phyloP scores from a whole-genome alignment of 2,113 vertebrate genomes.

The Manacus vitellinus region DNA sequence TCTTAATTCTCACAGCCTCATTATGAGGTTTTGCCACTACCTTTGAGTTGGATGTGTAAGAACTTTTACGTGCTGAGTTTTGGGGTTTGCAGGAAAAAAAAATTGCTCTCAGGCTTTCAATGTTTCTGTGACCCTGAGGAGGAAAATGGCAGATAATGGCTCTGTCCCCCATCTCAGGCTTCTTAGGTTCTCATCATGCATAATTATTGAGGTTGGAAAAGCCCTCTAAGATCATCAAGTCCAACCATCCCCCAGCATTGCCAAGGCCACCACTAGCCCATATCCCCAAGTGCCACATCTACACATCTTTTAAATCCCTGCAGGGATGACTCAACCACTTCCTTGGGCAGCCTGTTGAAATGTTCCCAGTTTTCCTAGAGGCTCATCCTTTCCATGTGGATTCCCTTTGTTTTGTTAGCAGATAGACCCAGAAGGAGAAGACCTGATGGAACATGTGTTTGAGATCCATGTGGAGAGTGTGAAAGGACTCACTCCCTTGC shows the following conservation, averaged over 20 bases:
- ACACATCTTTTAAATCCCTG: background rate
- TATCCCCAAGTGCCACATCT: background rate
- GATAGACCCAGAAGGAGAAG: slow-evolving; percentile 32
- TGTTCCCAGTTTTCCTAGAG: background rate
- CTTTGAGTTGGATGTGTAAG: background rate
- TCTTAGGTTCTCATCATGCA: background rate
- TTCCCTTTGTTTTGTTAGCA: slow-evolving; percentile 22
- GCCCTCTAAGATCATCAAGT: background rate
- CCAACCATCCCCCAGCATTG: background rate
- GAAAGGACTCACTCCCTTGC: slow-evolving; percentile 85
- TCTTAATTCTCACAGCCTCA: background rate
- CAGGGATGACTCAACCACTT: background rate
- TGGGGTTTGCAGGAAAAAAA: background rate
- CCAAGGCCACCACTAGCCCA: background rate
- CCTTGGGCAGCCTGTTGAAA: background rate
- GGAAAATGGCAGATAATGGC: background rate
- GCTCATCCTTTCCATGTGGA: background rate
- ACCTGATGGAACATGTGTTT: slow-evolving; percentile 87
- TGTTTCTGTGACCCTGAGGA: background rate
- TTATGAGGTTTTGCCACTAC: background rate
- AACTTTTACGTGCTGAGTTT: background rate
- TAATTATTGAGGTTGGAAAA: background rate
- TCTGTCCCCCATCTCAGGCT: background rate
- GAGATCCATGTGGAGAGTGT: slow-evolving; percentile 83
- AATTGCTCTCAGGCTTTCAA: background rate